phyloP scores from a whole-genome alignment of 2,888 invertebrate species.

The Polydrusus cervinus region DNA sequence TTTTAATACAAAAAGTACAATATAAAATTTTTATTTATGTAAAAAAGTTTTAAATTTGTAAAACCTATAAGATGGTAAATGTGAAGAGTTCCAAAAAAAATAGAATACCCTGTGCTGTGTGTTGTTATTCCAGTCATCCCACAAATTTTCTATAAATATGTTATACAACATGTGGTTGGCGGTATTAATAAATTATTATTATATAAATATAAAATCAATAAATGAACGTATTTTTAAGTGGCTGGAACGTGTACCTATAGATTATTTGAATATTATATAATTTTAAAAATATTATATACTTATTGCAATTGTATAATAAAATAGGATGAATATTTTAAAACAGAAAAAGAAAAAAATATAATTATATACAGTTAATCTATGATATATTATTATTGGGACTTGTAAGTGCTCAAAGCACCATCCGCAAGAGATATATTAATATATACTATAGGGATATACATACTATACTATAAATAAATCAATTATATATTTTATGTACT shows the following conservation, averaged over 20 bases:
- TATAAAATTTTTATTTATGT: too few relatives aligned
- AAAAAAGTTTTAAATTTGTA: not conserved
- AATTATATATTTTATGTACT: slow-evolving; percentile 72
- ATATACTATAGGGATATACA: slow-evolving; percentile 63
- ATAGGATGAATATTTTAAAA: slow-evolving; percentile 65
- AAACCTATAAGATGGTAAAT: not conserved
- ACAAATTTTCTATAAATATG: slow-evolving; percentile 64
- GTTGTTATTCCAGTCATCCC: slow-evolving; percentile 69
- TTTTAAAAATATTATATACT: slow-evolving; percentile 58
- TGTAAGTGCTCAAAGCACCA: slow-evolving; percentile 56
- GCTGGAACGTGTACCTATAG: slow-evolving; percentile 68
- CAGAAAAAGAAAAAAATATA: slow-evolving; percentile 59
- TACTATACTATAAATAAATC: slow-evolving; percentile 68
- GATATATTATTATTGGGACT: slow-evolving; percentile 64
- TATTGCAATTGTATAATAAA: slow-evolving; percentile 64
- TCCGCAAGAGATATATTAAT: slow-evolving; percentile 64
- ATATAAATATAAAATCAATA: slow-evolving; percentile 57
- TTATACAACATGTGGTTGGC: slow-evolving; percentile 64
- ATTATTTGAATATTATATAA: slow-evolving; percentile 59
- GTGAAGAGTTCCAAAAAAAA: slow-evolving; percentile 8
- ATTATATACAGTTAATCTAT: slow-evolving; percentile 66
- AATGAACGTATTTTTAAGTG: slow-evolving; percentile 63
- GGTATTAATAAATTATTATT: slow-evolving; percentile 69
- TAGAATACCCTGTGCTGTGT: slow-evolving; percentile 58
- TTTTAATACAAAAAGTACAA: too few relatives aligned